Evolutionary conservation across 2,113 vertebrate genomes (phyloP).

Genomic region (Notothenia coriiceps): DNA sequence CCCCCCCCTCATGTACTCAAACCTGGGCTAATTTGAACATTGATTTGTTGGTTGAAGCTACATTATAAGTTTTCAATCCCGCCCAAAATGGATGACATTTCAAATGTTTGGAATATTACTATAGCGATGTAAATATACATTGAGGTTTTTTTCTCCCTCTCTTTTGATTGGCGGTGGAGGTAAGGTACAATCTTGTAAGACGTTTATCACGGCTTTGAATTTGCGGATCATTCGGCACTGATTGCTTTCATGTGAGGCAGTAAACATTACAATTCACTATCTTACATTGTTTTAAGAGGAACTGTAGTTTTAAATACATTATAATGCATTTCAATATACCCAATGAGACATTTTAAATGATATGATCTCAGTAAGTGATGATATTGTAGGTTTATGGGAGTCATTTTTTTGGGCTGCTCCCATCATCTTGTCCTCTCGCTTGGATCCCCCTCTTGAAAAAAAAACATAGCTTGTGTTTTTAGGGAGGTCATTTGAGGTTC

Average conservation of each 20-base stretch:
- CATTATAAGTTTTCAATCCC: conserved; percentile 69
- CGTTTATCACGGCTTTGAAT: conserved; percentile 28
- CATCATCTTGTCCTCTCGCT: conserved; percentile 33
- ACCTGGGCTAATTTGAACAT: conserved; percentile 66
- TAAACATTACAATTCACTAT: neutral
- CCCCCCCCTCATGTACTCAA: conserved; percentile 41
- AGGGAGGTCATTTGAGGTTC: conserved; percentile 51
- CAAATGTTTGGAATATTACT: conserved; percentile 29
- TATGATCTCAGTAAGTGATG: neutral
- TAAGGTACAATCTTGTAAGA: conserved; percentile 3
- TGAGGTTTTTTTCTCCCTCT: conserved; percentile 10
- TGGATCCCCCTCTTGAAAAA: conserved; percentile 36
- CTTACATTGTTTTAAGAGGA: conserved; percentile 5
- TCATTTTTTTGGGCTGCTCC: neutral
- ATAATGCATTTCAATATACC: too few relatives aligned
- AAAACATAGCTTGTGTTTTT: conserved; percentile 66
- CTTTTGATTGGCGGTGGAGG: conserved; percentile 30
- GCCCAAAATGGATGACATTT: conserved; percentile 76
- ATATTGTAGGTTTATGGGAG: neutral
- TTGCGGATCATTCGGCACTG: neutral
- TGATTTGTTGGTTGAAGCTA: conserved; percentile 68
- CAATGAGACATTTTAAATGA: neutral
- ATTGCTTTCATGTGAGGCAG: neutral
- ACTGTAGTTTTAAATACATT: neutral
- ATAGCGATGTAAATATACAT: conserved; percentile 47